phyloP scores from a whole-genome alignment of 2,113 vertebrate genomes.

The Onychorhynchus coronatus region DNA sequence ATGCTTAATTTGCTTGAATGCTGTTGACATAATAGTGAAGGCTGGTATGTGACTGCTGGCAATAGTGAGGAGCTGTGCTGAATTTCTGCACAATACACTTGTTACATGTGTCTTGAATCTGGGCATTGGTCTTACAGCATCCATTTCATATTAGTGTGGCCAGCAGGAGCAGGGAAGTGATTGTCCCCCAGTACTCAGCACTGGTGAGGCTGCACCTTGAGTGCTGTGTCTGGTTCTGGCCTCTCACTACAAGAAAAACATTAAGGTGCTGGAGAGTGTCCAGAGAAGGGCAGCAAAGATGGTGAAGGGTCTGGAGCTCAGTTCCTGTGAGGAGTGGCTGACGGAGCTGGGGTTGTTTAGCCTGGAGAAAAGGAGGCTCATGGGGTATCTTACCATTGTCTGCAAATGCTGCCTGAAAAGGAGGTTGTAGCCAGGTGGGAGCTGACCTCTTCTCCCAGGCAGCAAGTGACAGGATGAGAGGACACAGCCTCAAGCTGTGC shows the following conservation, averaged over 20 bases:
- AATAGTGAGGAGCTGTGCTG: background rate
- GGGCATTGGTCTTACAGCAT: background rate
- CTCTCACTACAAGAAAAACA: background rate
- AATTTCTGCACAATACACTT: background rate
- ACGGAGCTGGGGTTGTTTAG: background rate
- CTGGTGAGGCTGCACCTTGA: background rate
- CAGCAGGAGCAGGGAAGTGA: background rate
- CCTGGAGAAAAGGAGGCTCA: background rate
- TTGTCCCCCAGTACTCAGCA: background rate
- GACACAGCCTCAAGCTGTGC: background rate
- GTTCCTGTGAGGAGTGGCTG: background rate
- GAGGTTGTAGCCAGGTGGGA: background rate
- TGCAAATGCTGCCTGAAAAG: background rate
- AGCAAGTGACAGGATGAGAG: rapidly evolving
- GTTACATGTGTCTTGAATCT: background rate
- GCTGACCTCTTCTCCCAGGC: background rate
- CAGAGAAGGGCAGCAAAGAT: background rate
- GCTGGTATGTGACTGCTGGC: background rate
- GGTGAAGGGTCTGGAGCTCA: background rate
- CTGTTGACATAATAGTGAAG: background rate
- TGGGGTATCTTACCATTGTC: background rate
- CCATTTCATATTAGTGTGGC: background rate
- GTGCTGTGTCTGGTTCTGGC: background rate
- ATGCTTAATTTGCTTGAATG: background rate
- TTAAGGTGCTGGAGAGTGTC: background rate